Conservation (phyloP, 2,113 vertebrate genomes). For the Caretta caretta region DNA sequence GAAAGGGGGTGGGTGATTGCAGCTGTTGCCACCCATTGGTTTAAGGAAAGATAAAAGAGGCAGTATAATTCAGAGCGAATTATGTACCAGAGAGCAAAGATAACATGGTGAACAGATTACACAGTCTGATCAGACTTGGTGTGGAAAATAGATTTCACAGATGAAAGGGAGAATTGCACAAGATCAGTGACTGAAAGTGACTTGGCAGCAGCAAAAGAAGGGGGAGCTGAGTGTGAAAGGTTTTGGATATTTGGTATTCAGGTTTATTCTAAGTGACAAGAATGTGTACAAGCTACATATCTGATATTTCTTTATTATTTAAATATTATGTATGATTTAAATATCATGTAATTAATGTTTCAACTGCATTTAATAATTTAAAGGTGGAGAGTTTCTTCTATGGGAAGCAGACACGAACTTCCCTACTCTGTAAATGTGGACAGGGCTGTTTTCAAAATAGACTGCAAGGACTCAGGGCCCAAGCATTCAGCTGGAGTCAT, state of each 20-base stretch:
- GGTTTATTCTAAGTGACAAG: slow-evolving; percentile 23
- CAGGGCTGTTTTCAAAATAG: background rate
- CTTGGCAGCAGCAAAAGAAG: background rate
- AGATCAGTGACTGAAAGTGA: slow-evolving; percentile 16
- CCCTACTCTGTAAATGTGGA: background rate
- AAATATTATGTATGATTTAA: slow-evolving; percentile 26
- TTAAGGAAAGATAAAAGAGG: slow-evolving; percentile 26
- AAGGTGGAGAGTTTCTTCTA: background rate
- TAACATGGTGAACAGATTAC: slow-evolving; percentile 20
- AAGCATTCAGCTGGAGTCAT: background rate
- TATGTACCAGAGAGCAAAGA: background rate
- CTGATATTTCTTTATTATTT: background rate
- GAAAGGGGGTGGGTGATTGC: background rate
- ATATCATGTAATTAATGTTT: background rate
- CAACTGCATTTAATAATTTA: slow-evolving; percentile 12
- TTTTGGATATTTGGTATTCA: slow-evolving; percentile 18
- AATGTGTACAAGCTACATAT: slow-evolving; percentile 7
- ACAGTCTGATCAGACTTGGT: slow-evolving; percentile 12
- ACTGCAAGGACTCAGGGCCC: background rate
- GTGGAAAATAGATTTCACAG: slow-evolving; percentile 22
- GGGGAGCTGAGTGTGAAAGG: background rate
- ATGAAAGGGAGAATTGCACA: slow-evolving; percentile 20
- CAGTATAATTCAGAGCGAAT: slow-evolving; percentile 36
- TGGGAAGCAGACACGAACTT: background rate
- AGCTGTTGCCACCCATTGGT: accelerated